Evolutionary conservation across 2,113 vertebrate genomes (phyloP).

Genomic region (Aptenodytes patagonicus): DNA sequence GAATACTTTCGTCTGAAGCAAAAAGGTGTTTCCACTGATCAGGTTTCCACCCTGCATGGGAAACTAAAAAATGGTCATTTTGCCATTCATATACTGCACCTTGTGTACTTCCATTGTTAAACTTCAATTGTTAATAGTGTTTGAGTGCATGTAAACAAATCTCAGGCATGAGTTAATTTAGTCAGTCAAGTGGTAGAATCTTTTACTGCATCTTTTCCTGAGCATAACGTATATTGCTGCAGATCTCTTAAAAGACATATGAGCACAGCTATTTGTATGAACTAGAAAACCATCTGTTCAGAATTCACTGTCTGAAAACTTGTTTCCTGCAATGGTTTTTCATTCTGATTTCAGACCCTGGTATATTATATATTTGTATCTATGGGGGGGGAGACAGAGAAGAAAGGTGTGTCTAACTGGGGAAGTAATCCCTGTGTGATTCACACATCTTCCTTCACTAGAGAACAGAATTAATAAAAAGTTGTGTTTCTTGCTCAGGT

Average conservation of each 20-base stretch:
- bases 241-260: slow-evolving; percentile 14
- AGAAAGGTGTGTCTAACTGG: background rate
- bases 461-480: background rate
- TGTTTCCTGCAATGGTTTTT: slow-evolving; percentile 17
- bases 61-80: background rate
- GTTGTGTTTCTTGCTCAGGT: background rate
- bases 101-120: background rate
- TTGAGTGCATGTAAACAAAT: background rate
- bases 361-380: background rate
- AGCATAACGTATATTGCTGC: background rate
- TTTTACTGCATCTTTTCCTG: slow-evolving; percentile 1
- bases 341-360: slow-evolving; percentile 19
- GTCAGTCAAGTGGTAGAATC: background rate
- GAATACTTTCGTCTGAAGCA: background rate
- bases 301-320: slow-evolving; percentile 51
- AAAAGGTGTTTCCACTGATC: background rate
- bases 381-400: background rate
- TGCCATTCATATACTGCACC: background rate
- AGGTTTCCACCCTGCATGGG: background rate
- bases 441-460: background rate
- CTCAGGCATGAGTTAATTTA: background rate
- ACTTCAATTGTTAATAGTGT: background rate
- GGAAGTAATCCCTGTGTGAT: background rate
- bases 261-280: slow-evolving; percentile 27
- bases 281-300: slow-evolving; percentile 60